Conservation (phyloP, 2,888 invertebrate genomes). For the Molorchus minor region DNA sequence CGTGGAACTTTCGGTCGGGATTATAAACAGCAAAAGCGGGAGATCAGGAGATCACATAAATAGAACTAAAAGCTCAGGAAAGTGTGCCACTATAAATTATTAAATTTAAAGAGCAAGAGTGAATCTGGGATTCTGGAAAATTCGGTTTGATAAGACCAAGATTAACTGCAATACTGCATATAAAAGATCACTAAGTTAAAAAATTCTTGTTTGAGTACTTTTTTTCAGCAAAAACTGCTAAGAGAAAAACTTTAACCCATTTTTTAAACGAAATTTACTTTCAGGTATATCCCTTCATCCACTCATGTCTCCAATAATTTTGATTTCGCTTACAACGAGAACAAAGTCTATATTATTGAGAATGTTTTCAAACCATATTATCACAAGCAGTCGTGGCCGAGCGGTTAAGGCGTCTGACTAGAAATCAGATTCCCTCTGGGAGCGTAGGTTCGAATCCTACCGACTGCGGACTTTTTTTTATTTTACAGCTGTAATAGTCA, state of each 20-base stretch:
- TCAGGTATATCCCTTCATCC: too few species aligned
- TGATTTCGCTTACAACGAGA: too few species aligned
- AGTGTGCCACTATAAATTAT: constrained; percentile 21
- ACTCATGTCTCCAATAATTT: too few species aligned
- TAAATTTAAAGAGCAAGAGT: constrained; percentile 4
- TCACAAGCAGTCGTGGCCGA: constrained; percentile 80
- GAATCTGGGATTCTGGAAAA: constrained; percentile 2
- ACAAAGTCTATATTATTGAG: too few species aligned
- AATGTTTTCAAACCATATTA: background rate
- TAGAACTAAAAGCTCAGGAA: constrained; percentile 17
- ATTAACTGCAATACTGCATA: too few species aligned
- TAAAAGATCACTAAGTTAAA: too few species aligned
- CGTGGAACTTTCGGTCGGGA: constrained; percentile 15
- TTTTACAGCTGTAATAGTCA: too few species aligned
- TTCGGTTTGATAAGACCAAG: too few species aligned
- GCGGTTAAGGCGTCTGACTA: constrained; percentile 91
- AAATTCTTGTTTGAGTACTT: too few species aligned
- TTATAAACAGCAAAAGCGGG: constrained; percentile 22
- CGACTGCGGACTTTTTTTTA: constrained; percentile 70
- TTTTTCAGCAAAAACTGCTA: too few species aligned
- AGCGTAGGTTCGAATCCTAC: constrained; percentile 92
- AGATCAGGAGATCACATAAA: constrained; percentile 23
- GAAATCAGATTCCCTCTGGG: constrained; percentile 91
- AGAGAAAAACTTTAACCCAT: too few species aligned
- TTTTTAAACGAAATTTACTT: too few species aligned